phyloP scores from a whole-genome alignment of 2,888 invertebrate genomes.

The Erebia aethiops region DNA sequence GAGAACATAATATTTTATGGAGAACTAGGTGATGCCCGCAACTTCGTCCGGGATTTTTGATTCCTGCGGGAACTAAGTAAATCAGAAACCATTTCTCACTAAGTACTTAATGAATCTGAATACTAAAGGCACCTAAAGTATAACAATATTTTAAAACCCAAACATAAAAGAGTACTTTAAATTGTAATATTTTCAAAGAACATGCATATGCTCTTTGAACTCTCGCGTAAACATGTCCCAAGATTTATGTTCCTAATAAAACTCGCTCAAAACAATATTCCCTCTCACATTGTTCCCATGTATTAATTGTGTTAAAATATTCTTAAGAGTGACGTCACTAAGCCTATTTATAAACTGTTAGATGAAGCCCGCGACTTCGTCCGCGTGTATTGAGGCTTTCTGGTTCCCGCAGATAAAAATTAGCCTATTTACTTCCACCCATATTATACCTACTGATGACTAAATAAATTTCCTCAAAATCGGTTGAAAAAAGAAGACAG shows the following conservation, averaged over 20 bases:
- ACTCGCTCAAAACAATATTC: conserved; percentile 8
- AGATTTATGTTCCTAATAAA: conserved; percentile 16
- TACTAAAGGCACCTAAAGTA: neutral
- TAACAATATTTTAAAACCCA: neutral
- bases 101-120: neutral
- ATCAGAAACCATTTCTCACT: neutral
- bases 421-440: too few species aligned
- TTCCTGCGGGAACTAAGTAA: too few species aligned
- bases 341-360: neutral
- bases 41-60: too few species aligned
- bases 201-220: conserved; percentile 5
- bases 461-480: too few species aligned
- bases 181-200: neutral
- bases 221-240: conserved; percentile 3
- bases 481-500: too few species aligned
- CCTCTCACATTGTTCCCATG: neutral
- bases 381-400: too few species aligned
- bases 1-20: too few species aligned
- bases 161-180: neutral
- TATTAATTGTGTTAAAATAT: conserved; percentile 17
- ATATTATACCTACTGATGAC: too few species aligned
- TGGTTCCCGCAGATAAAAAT: too few species aligned
- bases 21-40: too few species aligned
- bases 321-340: neutral
- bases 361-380: neutral